These are phyloP conservation scores for Drosophila rhopaloa DNA, from an alignment of 1,140 invertebrate genomes.

Conservation along the genomic window DNA sequence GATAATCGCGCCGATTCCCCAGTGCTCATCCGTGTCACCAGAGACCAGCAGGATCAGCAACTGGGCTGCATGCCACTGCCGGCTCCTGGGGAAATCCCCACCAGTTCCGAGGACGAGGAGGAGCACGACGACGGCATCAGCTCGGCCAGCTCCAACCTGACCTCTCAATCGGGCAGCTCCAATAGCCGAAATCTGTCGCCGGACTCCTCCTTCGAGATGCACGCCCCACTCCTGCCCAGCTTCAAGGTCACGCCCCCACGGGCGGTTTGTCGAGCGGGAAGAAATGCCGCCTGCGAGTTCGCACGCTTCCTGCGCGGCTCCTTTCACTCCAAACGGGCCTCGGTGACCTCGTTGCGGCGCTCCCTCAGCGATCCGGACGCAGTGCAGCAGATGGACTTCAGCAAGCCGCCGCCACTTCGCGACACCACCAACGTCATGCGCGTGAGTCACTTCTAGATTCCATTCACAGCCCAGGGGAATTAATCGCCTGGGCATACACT, in stretches of 20 bases:
- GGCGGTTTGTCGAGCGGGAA: slow-evolving; percentile 51
- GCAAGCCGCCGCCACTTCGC: slow-evolving; percentile 56
- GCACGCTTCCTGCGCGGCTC: slow-evolving; percentile 74
- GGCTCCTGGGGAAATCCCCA: slow-evolving; percentile 1
- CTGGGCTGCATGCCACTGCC: slow-evolving; percentile 61
- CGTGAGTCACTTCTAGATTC: slow-evolving; percentile 80
- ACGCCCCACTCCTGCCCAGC: slow-evolving; percentile 78
- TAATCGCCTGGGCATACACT: slow-evolving; percentile 4
- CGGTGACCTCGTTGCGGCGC: slow-evolving; percentile 67
- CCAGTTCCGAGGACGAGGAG: slow-evolving; percentile 61
- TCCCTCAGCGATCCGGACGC: slow-evolving; percentile 80
- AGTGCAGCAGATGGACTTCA: slow-evolving; percentile 76
- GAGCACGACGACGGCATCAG: slow-evolving; percentile 72
- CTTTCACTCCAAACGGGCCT: slow-evolving; percentile 77
- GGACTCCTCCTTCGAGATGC: slow-evolving; percentile 83
- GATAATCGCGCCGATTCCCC: slow-evolving; percentile 52
- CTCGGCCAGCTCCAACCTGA: slow-evolving; percentile 72
- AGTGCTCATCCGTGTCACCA: slow-evolving; percentile 57
- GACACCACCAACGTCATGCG: slow-evolving; percentile 71
- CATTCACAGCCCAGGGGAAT: slow-evolving; percentile 4
- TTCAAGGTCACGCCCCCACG: slow-evolving; percentile 81
- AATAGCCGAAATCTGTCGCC: slow-evolving; percentile 73
- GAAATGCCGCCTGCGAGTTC: slow-evolving; percentile 71
- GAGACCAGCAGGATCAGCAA: slow-evolving; percentile 22
- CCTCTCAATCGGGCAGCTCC: slow-evolving; percentile 44